Evolutionary conservation across 2,113 vertebrate species (phyloP).

Genomic region (Corvus moneduloides): DNA sequence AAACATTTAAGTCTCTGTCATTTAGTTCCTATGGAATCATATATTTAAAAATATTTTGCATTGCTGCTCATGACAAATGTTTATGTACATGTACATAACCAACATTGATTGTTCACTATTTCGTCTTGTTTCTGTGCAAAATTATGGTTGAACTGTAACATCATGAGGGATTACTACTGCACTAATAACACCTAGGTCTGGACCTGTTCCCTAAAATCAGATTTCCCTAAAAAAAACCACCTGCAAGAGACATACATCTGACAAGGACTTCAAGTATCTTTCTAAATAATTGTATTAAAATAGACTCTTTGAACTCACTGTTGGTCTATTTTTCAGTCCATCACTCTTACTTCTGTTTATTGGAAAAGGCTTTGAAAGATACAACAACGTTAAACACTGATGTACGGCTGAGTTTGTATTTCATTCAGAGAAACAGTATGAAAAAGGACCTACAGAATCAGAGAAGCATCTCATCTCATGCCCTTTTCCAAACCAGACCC

Average conservation of each 20-base stretch:
- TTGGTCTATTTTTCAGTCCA: background rate
- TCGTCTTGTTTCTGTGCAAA: background rate
- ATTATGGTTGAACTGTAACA: background rate
- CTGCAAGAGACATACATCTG: background rate
- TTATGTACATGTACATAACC: background rate
- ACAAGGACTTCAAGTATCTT: background rate
- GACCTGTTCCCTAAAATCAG: background rate
- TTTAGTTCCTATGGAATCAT: background rate
- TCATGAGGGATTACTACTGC: background rate
- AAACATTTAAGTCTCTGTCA: background rate
- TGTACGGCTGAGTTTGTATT: background rate
- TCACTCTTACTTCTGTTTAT: background rate
- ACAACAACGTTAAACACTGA: background rate
- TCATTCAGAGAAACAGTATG: background rate
- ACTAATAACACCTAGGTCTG: background rate
- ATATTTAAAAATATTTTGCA: background rate
- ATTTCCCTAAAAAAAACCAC: background rate
- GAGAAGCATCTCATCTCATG: background rate
- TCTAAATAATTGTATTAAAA: background rate
- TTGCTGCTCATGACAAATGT: background rate
- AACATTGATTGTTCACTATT: background rate
- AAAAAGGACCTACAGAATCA: background rate
- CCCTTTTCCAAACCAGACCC: background rate
- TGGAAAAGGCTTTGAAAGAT: background rate
- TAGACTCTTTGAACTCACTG: background rate